phyloP scores from a whole-genome alignment of 1,140 invertebrate genomes.

The Gryllus bimaculatus region DNA sequence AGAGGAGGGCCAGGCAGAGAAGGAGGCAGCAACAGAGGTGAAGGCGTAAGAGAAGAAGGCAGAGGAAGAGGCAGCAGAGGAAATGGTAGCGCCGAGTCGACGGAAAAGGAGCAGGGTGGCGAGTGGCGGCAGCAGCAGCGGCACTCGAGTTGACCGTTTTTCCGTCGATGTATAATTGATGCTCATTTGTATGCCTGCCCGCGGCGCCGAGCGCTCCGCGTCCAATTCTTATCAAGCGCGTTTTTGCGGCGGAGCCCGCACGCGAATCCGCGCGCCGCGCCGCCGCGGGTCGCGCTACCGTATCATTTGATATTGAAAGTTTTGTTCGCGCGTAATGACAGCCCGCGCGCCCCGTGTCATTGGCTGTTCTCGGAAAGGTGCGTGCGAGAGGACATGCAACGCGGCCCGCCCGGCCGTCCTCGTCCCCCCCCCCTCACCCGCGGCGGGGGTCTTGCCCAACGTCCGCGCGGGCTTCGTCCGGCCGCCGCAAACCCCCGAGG shows the following conservation, averaged over 20 bases:
- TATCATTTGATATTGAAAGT: slow-evolving; percentile 6
- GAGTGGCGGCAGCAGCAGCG: neutral
- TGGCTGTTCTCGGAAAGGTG: neutral
- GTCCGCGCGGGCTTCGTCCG: no score
- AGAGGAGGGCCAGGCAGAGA: neutral
- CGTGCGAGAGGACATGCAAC: neutral
- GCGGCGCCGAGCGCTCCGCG: neutral
- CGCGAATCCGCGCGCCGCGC: neutral
- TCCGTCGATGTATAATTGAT: neutral
- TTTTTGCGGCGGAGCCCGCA: neutral
- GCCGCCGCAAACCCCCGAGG: no score
- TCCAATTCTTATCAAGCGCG: neutral
- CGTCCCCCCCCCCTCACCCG: no score
- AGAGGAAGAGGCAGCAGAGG: neutral
- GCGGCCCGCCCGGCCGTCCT: no score
- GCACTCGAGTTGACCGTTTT: neutral
- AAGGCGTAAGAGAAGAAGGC: neutral
- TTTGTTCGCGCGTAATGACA: neutral
- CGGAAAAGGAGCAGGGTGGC: neutral
- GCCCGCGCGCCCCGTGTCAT: neutral
- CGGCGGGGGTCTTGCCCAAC: no score
- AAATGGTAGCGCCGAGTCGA: neutral
- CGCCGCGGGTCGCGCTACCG: slow-evolving; percentile 1
- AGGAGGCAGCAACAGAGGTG: neutral
- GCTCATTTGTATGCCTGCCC: neutral